Conservation (phyloP, 2,888 invertebrate genomes). For the Pardosa pseudoannulata region DNA sequence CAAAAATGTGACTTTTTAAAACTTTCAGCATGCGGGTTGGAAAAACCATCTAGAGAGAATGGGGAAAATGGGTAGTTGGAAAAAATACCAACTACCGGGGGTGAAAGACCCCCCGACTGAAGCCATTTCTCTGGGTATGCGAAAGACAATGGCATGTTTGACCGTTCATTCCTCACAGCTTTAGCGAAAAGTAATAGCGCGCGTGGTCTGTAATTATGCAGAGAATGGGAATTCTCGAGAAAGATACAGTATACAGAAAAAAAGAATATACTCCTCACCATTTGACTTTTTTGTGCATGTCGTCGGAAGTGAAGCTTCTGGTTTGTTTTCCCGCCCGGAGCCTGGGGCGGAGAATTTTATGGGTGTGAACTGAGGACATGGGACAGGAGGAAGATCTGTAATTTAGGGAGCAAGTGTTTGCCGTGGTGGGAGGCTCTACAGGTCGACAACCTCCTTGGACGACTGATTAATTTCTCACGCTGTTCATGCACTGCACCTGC, state of each 20-base stretch:
- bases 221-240: conserved; percentile 39
- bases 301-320: conserved; percentile 32
- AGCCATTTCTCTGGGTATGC: background rate
- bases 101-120: background rate
- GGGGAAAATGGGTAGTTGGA: background rate
- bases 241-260: conserved; percentile 35
- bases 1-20: background rate
- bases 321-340: conserved; percentile 31
- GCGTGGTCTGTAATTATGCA: conserved; percentile 64
- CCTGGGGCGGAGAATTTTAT: conserved; percentile 27
- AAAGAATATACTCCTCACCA: background rate
- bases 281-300: conserved; percentile 31
- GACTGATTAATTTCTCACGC: conserved; percentile 51
- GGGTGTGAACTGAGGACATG: conserved; percentile 46
- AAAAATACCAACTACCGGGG: background rate
- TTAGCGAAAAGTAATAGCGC: conserved; percentile 38
- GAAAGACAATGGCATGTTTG: conserved; percentile 8
- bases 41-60: background rate
- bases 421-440: conserved; percentile 26
- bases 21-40: background rate
- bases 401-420: conserved; percentile 56
- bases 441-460: conserved; percentile 57
- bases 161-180: conserved; percentile 16
- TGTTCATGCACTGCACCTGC: conserved; percentile 12
- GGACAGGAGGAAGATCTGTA: conserved; percentile 51